A percentile compares a stretch with the other conserved stretches of the same genome.
Conservation (phyloP, 1,140 invertebrate genomes). For the Platorchestia sp. region DNA sequence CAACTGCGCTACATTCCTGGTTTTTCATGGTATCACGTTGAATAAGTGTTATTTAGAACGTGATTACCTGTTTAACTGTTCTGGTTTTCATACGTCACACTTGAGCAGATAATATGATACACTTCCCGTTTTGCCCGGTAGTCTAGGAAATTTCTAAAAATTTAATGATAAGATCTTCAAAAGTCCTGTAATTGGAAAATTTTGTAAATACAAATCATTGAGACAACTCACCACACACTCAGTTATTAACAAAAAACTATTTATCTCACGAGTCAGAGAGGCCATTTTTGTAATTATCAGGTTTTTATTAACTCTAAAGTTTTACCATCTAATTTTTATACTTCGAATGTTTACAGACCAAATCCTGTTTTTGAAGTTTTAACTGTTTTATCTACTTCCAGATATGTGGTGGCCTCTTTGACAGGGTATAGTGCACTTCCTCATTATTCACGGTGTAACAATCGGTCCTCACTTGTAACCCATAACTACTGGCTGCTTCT, state of each 20-base stretch:
- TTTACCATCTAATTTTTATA: neutral
- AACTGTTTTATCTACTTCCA: neutral
- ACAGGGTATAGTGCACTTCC: neutral
- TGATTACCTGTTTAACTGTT: neutral
- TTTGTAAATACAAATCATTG: neutral
- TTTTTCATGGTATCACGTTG: neutral
- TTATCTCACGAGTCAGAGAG: neutral
- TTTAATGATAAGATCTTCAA: neutral
- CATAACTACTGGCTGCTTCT: neutral
- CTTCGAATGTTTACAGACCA: neutral
- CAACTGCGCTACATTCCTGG: neutral
- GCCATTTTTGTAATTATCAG: neutral
- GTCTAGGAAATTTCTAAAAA: neutral
- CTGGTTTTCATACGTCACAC: neutral
- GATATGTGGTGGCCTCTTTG: neutral
- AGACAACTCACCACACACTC: neutral
- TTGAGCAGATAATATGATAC: neutral
- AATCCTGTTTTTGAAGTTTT: neutral
- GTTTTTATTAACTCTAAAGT: neutral
- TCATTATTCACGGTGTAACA: neutral
- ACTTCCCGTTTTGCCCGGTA: neutral
- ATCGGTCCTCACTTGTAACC: neutral
- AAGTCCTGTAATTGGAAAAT: neutral
- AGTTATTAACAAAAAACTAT: neutral
- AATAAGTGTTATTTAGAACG: neutral